Base-by-base conservation (phyloP, 2,888 invertebrate species). In the Cephalotes varians region DNA sequence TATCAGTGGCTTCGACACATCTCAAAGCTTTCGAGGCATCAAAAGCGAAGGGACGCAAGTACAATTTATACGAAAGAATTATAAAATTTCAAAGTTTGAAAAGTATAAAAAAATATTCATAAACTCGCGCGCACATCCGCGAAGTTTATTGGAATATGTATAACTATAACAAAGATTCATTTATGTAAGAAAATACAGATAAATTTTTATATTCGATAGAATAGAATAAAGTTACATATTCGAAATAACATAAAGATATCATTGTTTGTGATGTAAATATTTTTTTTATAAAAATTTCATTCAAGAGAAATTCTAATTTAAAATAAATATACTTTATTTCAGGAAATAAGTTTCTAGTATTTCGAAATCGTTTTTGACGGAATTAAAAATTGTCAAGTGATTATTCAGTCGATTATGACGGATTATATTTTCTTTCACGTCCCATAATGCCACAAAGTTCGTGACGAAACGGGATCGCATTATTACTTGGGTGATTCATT, bases 401-500 rank as follows among this genome's bases (percentile, higher is more conserved):
- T 60, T 15, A 60, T 34, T n/a, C 10, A 31, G 18, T 0, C n/a
- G 3, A 44, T 73, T 73, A 60, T 31, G 15, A 73, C 2, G 5
- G 1, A 73, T 60, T 71, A 60, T 31, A 58, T 31, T 73, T 18
- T 18, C 40, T 74, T 62, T 47, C 18, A 15, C 5, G 31, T 44
- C 34, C 44, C 6, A 44, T 21, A 47, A 34, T 15, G 18, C 3
- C 15, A 21, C 40, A 28, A 44, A 73, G 18, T 58, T 7, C 28
- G 12, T 18, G 15, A 28, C 40, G 9, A 44, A 73, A 73, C 25
- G 21, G 7, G 47, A 47, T 73, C 3, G 31, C 21, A 60, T 21
- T 72, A 40, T 56, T 58, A 28, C 21, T 47, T 34, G 18, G 10
- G 4, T 47, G 49, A 37, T 65, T 67, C 82, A 83, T 83, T 82